Evolutionary conservation across 1,140 invertebrate species (phyloP), one percentile per base, ranked within the genome.

Genomic region (silkworm (Bombyx mori)): DNA sequence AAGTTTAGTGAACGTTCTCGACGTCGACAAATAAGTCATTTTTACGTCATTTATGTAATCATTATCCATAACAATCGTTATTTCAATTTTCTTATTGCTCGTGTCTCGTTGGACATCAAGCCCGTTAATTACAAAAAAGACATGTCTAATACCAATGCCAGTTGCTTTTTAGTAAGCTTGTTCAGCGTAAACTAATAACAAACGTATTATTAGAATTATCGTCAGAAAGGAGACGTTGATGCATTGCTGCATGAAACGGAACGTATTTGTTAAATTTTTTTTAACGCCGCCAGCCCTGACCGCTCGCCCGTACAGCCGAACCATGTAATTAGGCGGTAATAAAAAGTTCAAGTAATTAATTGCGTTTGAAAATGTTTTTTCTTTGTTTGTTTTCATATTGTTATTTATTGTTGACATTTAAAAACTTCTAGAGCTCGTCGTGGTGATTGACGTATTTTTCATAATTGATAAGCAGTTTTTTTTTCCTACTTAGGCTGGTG

Each of bases 341-440:
- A 78, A 81, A 81, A 78, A 81, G 60, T 73, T 71, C 74, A 71
- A 67, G 69, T 79, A 76, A 81, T 81, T 79, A 81, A 79, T 81
- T 79, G 66, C 67, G 53, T 58, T 70, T 65, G 71, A 56, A 57
- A 61, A 62, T 65, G 65, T 60, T 66, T 62, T 12, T 43, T 63
- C 61, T 57, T 62, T 62, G 58, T 62, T 57, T 54, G 62, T 51
- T 51, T 72, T 76, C 12, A 75, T 70, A 76, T 76, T 75, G 69
- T 78, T 78, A 77, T 79, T 82, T 78, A 82, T 77, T 69, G 71
- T 74, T 82, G 75, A 78, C 75, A 78, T 79, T 75, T 74, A 64
- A 35, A 35, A 35, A 35, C 26, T 35, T 35, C 26, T 35, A 35
- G 4, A 35, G 26, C 4, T 35, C 26, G 26, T 35, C 2, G 26